These are phyloP conservation scores for Temnothorax curvispinosus DNA, from an alignment of 1,140 invertebrate genomes.

Conservation along the genomic window DNA sequence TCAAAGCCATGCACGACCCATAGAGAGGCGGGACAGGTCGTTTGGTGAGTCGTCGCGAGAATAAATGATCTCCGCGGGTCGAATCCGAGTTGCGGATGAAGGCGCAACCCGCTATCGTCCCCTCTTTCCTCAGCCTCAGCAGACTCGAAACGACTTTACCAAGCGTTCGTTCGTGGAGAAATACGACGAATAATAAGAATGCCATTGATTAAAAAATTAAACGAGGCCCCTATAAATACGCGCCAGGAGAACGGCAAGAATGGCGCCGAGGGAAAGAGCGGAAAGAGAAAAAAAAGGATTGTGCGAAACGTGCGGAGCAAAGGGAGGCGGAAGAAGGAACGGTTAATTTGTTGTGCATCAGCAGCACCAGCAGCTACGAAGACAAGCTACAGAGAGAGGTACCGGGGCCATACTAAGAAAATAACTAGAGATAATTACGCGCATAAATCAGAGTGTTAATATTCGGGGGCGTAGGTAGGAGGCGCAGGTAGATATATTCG, in stretches of 20 bases:
- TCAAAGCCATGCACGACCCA: conserved; percentile 55
- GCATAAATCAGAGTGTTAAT: conserved; percentile 86
- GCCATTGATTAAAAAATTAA: conserved; percentile 67
- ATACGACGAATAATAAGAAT: conserved; percentile 68
- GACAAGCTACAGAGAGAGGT: conserved; percentile 66
- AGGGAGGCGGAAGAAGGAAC: conserved; percentile 72
- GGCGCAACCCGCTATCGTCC: conserved; percentile 14
- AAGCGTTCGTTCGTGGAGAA: not conserved
- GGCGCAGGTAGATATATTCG: conserved; percentile 70
- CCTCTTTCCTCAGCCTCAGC: not conserved
- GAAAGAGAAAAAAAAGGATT: not conserved
- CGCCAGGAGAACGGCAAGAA: not conserved
- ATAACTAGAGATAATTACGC: conserved; percentile 85
- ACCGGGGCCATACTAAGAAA: conserved; percentile 74
- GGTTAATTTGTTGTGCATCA: conserved; percentile 82
- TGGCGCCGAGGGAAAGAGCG: not conserved
- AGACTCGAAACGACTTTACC: not conserved
- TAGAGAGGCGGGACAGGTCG: conserved; percentile 65
- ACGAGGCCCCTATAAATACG: conserved; percentile 78
- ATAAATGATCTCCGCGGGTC: conserved; percentile 69
- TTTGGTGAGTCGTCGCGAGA: conserved; percentile 60
- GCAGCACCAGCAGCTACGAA: conserved; percentile 80
- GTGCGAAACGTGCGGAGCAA: conserved; percentile 34
- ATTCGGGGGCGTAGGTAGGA: conserved; percentile 84
- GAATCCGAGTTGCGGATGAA: conserved; percentile 51